Evolutionary conservation across 2,797 vertebrate genomes (phyloP).

Genomic region (Thamnophis elegans): DNA sequence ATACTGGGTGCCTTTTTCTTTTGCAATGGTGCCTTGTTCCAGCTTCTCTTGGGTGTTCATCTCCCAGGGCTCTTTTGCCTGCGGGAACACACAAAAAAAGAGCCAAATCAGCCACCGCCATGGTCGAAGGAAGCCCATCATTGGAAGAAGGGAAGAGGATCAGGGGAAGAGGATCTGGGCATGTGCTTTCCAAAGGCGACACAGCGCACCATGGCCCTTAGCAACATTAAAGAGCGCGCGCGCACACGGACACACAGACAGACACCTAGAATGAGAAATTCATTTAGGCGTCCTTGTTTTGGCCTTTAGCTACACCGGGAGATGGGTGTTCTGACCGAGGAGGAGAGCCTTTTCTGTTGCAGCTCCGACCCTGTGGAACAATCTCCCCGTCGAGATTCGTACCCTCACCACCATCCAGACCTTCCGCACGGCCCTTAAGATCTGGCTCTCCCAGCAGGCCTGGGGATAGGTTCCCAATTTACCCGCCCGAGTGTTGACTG

Average conservation of each 20-base stretch:
- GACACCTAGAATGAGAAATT: not conserved
- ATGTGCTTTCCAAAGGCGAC: not conserved
- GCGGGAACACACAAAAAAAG: constrained; percentile 41
- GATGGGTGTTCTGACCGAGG: not conserved
- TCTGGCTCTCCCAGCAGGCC: no score
- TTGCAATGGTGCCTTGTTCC: constrained; percentile 89
- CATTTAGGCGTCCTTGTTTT: not conserved
- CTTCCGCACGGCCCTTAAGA: no score
- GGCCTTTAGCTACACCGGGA: not conserved
- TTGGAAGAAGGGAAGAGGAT: not conserved
- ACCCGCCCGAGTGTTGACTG: no score
- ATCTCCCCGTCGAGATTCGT: no score
- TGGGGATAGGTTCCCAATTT: no score
- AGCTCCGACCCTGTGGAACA: no score
- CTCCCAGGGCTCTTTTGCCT: constrained; percentile 99
- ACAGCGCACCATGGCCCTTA: not conserved
- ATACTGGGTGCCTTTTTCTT: constrained; percentile 92
- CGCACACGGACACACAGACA: accelerated
- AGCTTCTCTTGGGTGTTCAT: constrained; percentile 90
- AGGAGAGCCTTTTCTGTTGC: no score
- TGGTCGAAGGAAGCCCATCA: not conserved
- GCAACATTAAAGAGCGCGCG: not conserved
- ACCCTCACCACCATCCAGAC: no score
- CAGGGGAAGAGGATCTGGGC: accelerated
- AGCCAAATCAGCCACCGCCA: constrained; percentile 11